Conservation (phyloP, 2,888 invertebrate genomes). For the Melanotus villosus region DNA sequence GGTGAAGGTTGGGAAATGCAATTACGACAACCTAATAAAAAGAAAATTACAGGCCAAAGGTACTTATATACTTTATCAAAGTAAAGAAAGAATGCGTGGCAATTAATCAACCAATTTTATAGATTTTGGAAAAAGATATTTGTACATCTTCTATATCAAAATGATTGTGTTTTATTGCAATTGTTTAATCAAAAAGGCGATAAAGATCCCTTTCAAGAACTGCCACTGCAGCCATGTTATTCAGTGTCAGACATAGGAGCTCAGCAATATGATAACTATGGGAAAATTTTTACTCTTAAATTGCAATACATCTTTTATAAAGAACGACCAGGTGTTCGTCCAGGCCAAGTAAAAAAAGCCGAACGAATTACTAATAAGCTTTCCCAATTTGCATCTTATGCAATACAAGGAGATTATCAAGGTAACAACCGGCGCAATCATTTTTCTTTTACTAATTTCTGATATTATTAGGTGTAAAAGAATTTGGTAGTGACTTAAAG, state of each 20-base stretch:
- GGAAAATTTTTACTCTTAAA: slow-evolving; percentile 98
- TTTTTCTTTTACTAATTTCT: not conserved
- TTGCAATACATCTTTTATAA: slow-evolving; percentile 98
- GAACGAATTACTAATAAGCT: slow-evolving; percentile 92
- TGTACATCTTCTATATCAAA: slow-evolving; percentile 83
- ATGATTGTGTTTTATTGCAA: slow-evolving; percentile 89
- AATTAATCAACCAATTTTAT: too few species aligned
- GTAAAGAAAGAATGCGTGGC: too few species aligned
- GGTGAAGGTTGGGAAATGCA: slow-evolving; percentile 98
- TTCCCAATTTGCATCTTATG: slow-evolving; percentile 94
- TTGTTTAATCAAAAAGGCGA: slow-evolving; percentile 86
- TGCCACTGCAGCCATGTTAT: slow-evolving; percentile 94
- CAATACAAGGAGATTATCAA: slow-evolving; percentile 94
- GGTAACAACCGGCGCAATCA: slow-evolving; percentile 61
- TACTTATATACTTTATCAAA: slow-evolving; percentile 55
- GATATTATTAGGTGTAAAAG: slow-evolving; percentile 77
- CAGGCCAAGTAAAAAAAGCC: slow-evolving; percentile 95
- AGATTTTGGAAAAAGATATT: slow-evolving; percentile 98
- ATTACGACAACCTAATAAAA: slow-evolving; percentile 94
- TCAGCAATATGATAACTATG: slow-evolving; percentile 99
- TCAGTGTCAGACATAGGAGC: slow-evolving; percentile 95
- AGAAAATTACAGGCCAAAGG: slow-evolving; percentile 94
- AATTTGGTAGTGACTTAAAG: slow-evolving; percentile 92
- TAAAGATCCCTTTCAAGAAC: slow-evolving; percentile 94
- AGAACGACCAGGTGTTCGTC: slow-evolving; percentile 95